These are phyloP conservation scores for Autographa pulchrina DNA, from an alignment of 2,888 invertebrate species.

Conservation along the genomic window DNA sequence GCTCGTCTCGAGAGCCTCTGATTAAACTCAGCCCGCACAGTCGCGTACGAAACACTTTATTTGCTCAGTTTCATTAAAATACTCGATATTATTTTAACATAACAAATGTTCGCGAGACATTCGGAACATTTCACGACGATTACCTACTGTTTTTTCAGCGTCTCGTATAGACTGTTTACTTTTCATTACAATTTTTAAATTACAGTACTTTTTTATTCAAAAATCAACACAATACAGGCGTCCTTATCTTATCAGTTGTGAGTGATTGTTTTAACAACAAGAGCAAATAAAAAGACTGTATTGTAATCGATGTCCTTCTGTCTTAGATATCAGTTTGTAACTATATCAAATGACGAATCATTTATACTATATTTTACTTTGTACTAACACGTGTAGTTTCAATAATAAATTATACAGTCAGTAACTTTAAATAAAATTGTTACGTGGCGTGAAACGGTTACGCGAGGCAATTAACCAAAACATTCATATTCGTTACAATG, in stretches of 20 bases:
- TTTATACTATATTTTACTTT: background rate
- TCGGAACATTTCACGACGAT: slow-evolving; percentile 38
- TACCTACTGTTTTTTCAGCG: background rate
- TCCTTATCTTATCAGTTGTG: background rate
- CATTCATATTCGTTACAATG: background rate
- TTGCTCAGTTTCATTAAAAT: slow-evolving; percentile 64
- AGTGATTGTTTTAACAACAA: background rate
- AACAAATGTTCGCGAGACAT: slow-evolving; percentile 11
- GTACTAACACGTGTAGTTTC: too few species aligned
- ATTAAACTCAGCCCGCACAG: slow-evolving; percentile 75
- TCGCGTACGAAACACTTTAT: slow-evolving; percentile 69
- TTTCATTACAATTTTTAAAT: background rate
- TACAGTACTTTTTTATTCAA: background rate
- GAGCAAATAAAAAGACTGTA: background rate
- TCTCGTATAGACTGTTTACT: too few species aligned
- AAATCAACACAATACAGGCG: background rate
- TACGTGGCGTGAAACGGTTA: background rate
- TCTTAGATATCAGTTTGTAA: background rate
- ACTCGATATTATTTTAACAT: slow-evolving; percentile 47
- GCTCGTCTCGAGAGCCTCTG: slow-evolving; percentile 76
- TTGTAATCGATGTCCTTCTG: background rate
- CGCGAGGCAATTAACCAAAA: background rate
- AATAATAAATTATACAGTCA: background rate
- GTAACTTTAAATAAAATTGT: background rate
- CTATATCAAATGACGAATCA: background rate